Conservation (phyloP, 2,888 invertebrate genomes). For the Tillus elongatus region DNA sequence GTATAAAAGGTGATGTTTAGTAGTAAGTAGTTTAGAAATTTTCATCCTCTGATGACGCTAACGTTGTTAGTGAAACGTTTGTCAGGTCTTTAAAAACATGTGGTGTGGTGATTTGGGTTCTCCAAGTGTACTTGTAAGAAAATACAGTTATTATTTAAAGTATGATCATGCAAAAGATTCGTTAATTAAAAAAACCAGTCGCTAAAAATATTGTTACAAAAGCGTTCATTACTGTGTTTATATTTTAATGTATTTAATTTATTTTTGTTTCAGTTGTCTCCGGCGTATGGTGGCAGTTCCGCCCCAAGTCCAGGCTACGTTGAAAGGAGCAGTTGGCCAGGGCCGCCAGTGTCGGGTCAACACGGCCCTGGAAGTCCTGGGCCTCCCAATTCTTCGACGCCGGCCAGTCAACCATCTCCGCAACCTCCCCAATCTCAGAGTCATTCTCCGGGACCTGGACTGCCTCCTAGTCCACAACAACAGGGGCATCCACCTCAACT, state of each 20-base stretch:
- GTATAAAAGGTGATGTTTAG: too few species aligned
- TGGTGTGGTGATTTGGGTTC: too few species aligned
- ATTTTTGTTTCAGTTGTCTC: slow-evolving; percentile 33
- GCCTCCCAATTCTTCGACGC: slow-evolving; percentile 32
- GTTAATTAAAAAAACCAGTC: too few species aligned
- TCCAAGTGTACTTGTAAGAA: too few species aligned
- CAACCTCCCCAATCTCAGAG: slow-evolving; percentile 39
- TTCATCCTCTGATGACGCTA: too few species aligned
- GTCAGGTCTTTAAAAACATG: too few species aligned
- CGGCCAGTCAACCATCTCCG: slow-evolving; percentile 40
- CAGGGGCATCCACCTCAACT: slow-evolving; percentile 33
- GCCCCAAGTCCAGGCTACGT: slow-evolving; percentile 35
- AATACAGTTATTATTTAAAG: too few species aligned
- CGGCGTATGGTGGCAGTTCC: slow-evolving; percentile 36
- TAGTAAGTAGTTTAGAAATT: too few species aligned
- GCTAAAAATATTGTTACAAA: too few species aligned
- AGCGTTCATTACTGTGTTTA: too few species aligned
- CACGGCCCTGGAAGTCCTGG: slow-evolving; percentile 36
- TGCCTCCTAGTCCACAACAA: slow-evolving; percentile 51
- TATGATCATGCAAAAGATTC: too few species aligned
- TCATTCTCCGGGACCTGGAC: slow-evolving; percentile 46
- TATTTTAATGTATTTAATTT: not conserved
- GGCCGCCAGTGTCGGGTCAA: slow-evolving; percentile 34
- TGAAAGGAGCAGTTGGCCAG: slow-evolving; percentile 36
- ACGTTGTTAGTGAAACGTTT: too few species aligned